Evolutionary conservation across 2,888 invertebrate genomes (phyloP).

Genomic region (Thumatha senex): DNA sequence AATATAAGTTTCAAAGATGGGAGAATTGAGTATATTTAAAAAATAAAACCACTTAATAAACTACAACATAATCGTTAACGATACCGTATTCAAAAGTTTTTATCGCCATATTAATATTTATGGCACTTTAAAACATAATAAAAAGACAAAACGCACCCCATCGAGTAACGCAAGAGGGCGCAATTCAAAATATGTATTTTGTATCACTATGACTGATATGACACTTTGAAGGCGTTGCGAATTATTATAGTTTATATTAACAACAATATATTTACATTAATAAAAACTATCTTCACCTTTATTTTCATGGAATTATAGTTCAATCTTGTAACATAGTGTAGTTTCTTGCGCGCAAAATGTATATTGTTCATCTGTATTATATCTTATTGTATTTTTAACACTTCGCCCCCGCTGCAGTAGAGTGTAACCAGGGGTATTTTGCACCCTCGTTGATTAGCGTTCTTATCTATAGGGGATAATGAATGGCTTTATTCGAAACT

Average conservation of each 20-base stretch:
- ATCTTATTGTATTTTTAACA: conserved; percentile 82
- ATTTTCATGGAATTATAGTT: conserved; percentile 27
- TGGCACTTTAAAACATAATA: conserved; percentile 44
- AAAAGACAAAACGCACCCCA: conserved; percentile 63
- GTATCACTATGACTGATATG: conserved; percentile 80
- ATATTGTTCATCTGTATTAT: conserved; percentile 52
- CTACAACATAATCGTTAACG: conserved; percentile 31
- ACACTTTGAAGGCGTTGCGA: conserved; percentile 81
- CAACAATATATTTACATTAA: conserved; percentile 11
- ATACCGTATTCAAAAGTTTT: conserved; percentile 29
- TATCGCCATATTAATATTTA: conserved; percentile 44
- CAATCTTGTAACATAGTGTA: conserved; percentile 17
- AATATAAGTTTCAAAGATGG: too few relatives aligned
- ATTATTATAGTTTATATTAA: conserved; percentile 58
- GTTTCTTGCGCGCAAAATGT: conserved; percentile 10
- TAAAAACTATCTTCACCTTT: conserved; percentile 12
- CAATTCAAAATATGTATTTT: conserved; percentile 79
- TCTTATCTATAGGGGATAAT: conserved; percentile 74
- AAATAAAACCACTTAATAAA: conserved; percentile 11
- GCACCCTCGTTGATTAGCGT: conserved; percentile 81
- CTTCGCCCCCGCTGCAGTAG: conserved; percentile 66
- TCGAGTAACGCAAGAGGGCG: conserved; percentile 53
- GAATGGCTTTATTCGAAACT: conserved; percentile 49
- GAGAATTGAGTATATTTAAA: neutral
- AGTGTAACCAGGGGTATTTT: conserved; percentile 66